A percentile compares a stretch with the other conserved stretches of the same genome.
Evolutionary conservation across 2,888 invertebrate genomes (phyloP).

Genomic region (Abrostola tripartita): DNA sequence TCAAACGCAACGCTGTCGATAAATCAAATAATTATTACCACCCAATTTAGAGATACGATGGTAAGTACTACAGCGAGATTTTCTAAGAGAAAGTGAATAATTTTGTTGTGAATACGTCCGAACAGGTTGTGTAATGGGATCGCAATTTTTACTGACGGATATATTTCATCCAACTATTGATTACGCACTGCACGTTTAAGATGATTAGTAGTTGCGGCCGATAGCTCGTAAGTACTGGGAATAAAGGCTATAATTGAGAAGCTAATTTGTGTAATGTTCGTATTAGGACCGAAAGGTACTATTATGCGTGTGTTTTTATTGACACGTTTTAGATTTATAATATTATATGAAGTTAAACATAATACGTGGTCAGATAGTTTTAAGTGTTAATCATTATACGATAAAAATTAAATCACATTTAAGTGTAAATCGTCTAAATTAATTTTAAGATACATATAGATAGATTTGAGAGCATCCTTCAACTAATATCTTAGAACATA

Average conservation of each 20-base stretch:
- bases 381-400: slow-evolving; percentile 2
- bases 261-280: slow-evolving; percentile 29
- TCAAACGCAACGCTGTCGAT: slow-evolving; percentile 64
- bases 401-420: slow-evolving; percentile 1
- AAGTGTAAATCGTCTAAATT: background rate
- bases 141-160: slow-evolving; percentile 68
- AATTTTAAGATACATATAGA: no score
- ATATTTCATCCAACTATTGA: slow-evolving; percentile 66
- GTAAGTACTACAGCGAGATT: slow-evolving; percentile 64
- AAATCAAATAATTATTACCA: slow-evolving; percentile 78
- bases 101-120: slow-evolving; percentile 80
- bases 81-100: slow-evolving; percentile 85
- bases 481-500: no score
- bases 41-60: slow-evolving; percentile 68
- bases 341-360: background rate
- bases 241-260: slow-evolving; percentile 42
- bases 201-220: slow-evolving; percentile 50
- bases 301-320: slow-evolving; percentile 11
- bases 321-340: slow-evolving; percentile 8
- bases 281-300: slow-evolving; percentile 19
- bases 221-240: slow-evolving; percentile 33
- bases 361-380: background rate
- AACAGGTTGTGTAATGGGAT: slow-evolving; percentile 76
- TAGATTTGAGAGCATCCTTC: no score
- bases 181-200: slow-evolving; percentile 49